Evolutionary conservation across 2,888 invertebrate genomes (phyloP), one percentile per base, ranked within the genome.

Genomic region (Pollenia griseotomentosa): DNA sequence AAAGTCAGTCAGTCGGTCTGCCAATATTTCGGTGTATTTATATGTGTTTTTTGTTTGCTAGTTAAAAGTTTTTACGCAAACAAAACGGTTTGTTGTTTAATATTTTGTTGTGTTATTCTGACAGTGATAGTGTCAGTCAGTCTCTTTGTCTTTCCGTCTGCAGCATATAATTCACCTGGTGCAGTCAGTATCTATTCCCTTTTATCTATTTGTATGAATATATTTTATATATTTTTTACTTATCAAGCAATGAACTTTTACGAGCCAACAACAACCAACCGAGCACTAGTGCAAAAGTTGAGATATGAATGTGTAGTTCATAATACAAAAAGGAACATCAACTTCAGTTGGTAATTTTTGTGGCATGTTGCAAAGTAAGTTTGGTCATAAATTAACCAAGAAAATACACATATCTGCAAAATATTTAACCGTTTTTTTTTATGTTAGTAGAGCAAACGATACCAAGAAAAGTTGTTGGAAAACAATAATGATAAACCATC

Each of bases 241-340:
- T 78, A 84, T 84, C 78, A 84, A 79, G 44, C 65, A 66, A 59
- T 66, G 78, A 84, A 84, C 73, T 79, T 84, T 79, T 78, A 63
- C n/a, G 8, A 48, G 44, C 61, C 40, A 11, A 12, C 14, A 19
- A 57, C 55, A 46, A 33, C 44, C 33, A 33, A 33, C 33, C 33
- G 33, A 16, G 8, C 23, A 33, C 8, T 12, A 46, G n/a, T 33
- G 33, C 46, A 74, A 74, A 66, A 46, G 57, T 48, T 53, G n/a
- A 44, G 12, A 44, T 65, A 65, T 48, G 48, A 55, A 44, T 61
- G 10, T 14, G n/a, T 23, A 66, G 16, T 53, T 61, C 16, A 12
- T 65, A 44, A 70, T 8, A 7, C 2, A 12, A 10, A 59, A 46
- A 46, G 10, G 44, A 42, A 71, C 19, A 44, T 63, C 42, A 16